phyloP scores from a whole-genome alignment of 2,888 invertebrate species.

The Synanthedon myopaeformis region DNA sequence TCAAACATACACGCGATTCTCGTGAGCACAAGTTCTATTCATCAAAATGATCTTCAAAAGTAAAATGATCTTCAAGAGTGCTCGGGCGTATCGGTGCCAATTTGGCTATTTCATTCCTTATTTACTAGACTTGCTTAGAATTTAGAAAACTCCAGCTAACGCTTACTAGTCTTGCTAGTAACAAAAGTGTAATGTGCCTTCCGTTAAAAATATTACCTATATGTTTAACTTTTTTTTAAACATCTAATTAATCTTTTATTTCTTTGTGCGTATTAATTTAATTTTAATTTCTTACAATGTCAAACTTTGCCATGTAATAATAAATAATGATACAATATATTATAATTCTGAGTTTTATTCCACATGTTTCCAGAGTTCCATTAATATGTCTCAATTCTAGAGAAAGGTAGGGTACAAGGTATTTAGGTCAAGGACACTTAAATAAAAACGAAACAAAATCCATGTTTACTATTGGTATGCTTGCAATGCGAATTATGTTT shows the following conservation, averaged over 20 bases:
- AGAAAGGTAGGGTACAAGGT: no score
- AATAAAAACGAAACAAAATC: no score
- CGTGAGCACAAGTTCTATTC: constrained; percentile 88
- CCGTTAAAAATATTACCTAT: constrained; percentile 13
- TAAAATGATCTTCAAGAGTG: constrained; percentile 45
- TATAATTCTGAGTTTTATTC: not conserved
- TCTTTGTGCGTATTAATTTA: constrained; percentile 5
- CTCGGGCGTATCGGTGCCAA: not conserved
- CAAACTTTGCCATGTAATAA: constrained; percentile 61
- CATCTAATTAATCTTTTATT: no score
- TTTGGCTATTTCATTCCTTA: constrained; percentile 26
- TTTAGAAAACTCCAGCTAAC: constrained; percentile 37
- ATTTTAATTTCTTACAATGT: constrained; percentile 27
- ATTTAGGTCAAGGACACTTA: no score
- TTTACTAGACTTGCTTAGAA: constrained; percentile 22
- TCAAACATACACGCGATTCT: constrained; percentile 86
- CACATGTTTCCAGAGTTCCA: no score
- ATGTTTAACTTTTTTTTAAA: constrained; percentile 8
- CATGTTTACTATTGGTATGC: no score
- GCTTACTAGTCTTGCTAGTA: constrained; percentile 37
- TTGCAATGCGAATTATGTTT: no score
- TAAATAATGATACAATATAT: constrained; percentile 18
- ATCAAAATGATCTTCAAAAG: constrained; percentile 60
- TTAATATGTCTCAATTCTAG: no score
- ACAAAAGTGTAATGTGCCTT: constrained; percentile 34